phyloP scores from a whole-genome alignment of 23 tunicate genomes.

The Ciona savignyi region DNA sequence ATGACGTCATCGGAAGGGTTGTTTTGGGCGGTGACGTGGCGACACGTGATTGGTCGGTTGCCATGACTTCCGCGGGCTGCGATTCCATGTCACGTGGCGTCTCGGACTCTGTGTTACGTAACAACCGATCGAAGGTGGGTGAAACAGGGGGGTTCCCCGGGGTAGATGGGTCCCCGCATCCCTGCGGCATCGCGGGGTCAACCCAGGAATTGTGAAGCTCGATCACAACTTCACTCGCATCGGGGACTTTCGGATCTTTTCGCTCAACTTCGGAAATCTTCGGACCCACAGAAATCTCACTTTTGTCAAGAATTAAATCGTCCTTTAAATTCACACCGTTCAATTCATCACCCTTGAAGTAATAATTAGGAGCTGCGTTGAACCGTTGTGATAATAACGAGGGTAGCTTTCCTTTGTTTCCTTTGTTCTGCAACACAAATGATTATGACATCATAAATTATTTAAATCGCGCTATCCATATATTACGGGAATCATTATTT shows the following conservation, averaged over 20 bases:
- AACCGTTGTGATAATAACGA: neutral
- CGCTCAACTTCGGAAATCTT: neutral
- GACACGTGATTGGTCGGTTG: neutral
- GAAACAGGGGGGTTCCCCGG: neutral
- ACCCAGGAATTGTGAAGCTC: neutral
- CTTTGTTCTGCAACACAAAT: neutral
- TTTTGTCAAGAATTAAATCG: neutral
- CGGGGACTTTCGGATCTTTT: neutral
- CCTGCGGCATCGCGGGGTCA: neutral
- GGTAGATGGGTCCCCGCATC: neutral
- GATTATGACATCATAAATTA: neutral
- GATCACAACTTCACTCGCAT: neutral
- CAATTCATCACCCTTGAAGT: neutral
- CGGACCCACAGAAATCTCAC: neutral
- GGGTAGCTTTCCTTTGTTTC: neutral
- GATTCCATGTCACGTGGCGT: neutral
- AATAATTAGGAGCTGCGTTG: neutral
- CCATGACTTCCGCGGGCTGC: too few relatives aligned
- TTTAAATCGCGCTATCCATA: too few relatives aligned
- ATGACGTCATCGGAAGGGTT: neutral
- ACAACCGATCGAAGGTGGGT: neutral
- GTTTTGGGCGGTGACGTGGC: neutral
- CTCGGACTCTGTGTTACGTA: neutral
- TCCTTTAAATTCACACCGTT: neutral
- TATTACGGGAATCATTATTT: too few relatives aligned